These are phyloP conservation scores for Thaumatotibia leucotreta DNA, from an alignment of 1,140 invertebrate genomes.

Conservation along the genomic window DNA sequence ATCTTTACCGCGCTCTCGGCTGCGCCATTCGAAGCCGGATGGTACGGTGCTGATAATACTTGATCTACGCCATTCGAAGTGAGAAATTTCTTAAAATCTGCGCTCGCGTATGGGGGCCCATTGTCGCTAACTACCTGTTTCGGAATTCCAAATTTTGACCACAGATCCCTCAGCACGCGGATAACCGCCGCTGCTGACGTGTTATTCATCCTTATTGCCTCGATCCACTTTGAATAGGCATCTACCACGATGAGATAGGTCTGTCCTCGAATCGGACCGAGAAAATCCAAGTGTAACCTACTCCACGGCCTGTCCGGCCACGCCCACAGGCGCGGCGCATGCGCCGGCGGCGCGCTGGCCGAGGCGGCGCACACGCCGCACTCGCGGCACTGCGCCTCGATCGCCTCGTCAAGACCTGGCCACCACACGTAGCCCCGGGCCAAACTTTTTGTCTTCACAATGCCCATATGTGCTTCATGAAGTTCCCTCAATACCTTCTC, in stretches of 20 bases:
- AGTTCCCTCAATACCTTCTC: background rate
- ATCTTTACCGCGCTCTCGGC: background rate
- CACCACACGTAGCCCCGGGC: conserved; percentile 59
- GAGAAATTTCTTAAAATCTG: background rate
- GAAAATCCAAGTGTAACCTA: background rate
- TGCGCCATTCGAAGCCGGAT: too few species aligned
- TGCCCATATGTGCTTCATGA: background rate
- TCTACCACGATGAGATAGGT: background rate
- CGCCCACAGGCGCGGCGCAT: conserved; percentile 21
- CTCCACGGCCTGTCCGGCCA: conserved; percentile 39
- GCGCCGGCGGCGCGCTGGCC: conserved; percentile 22
- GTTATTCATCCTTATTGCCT: background rate
- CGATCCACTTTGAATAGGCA: background rate
- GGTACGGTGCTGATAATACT: too few species aligned
- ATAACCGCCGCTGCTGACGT: background rate
- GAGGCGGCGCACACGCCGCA: background rate
- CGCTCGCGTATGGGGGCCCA: background rate
- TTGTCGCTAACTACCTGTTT: conserved; percentile 2
- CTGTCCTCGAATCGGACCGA: background rate
- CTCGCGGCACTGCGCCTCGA: conserved; percentile 33
- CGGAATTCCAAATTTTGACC: background rate
- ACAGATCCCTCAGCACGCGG: background rate
- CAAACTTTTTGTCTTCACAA: background rate
- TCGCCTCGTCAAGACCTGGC: conserved; percentile 58
- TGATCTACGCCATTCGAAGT: background rate